phyloP scores from a whole-genome alignment of 2,888 invertebrate species.

The Hydriomena furcata region DNA sequence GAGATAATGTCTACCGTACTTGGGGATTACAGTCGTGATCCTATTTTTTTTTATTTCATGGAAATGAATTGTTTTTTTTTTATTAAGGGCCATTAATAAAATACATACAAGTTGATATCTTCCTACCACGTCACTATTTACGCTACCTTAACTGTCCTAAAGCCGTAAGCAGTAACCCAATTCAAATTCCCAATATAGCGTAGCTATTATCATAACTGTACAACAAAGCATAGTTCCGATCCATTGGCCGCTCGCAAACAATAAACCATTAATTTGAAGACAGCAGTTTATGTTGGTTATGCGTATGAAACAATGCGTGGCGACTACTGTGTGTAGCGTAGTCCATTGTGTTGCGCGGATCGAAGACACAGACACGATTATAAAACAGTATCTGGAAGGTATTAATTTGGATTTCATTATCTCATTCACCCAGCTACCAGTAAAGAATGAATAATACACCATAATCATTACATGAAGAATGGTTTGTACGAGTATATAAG shows the following conservation, averaged over 20 bases:
- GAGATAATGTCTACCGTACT: too few species aligned
- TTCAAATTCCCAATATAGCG: slow-evolving; percentile 22
- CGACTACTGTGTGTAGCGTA: slow-evolving; percentile 44
- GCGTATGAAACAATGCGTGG: slow-evolving; percentile 53
- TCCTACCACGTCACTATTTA: too few species aligned
- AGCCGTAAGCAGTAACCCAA: slow-evolving; percentile 15
- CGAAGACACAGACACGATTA: slow-evolving; percentile 12
- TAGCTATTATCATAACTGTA: slow-evolving; percentile 45
- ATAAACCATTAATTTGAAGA: slow-evolving; percentile 63
- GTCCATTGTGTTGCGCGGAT: slow-evolving; percentile 26
- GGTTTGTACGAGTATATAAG: too few species aligned
- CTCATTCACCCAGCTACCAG: too few species aligned
- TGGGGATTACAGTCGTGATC: too few species aligned
- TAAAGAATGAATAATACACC: too few species aligned
- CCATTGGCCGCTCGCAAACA: slow-evolving; percentile 62
- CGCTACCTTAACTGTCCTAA: background rate
- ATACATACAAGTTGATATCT: too few species aligned
- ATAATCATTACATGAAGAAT: too few species aligned
- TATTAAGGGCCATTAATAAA: too few species aligned
- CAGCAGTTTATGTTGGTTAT: slow-evolving; percentile 52
- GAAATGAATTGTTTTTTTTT: too few species aligned
- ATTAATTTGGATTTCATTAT: slow-evolving; percentile 5
- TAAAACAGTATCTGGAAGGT: slow-evolving; percentile 4
- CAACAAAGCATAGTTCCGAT: slow-evolving; percentile 62
- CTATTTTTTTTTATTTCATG: too few species aligned